A percentile compares a stretch with the other conserved stretches of the same genome.
phyloP scores from a whole-genome alignment of 2,888 invertebrate genomes.

The Phrixothrix hirtus region DNA sequence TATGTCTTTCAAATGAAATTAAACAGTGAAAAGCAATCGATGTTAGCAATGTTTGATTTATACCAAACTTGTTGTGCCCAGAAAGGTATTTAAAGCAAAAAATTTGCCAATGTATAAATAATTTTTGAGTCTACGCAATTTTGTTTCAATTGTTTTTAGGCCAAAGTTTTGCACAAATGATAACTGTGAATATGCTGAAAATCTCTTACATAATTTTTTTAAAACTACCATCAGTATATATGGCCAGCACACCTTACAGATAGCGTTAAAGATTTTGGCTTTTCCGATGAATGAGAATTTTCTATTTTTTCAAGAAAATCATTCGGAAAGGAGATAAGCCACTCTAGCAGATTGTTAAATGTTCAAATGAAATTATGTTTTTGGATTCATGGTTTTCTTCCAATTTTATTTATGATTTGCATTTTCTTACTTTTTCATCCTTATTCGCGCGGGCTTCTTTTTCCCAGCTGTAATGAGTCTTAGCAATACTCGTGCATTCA shows the following conservation, averaged over 20 bases:
- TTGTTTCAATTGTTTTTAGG: neutral
- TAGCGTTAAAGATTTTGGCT: neutral
- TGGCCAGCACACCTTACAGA: slow-evolving; percentile 3
- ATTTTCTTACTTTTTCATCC: neutral
- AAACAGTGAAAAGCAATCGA: slow-evolving; percentile 28
- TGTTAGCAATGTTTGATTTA: slow-evolving; percentile 24
- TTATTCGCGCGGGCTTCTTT: neutral
- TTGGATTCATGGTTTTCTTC: neutral
- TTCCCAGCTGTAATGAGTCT: neutral
- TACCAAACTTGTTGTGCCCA: slow-evolving; percentile 18
- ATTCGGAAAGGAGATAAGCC: neutral
- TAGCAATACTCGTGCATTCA: too few relatives aligned
- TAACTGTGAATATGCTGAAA: neutral
- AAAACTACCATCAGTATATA: slow-evolving; percentile 1
- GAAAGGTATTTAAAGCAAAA: slow-evolving; percentile 4
- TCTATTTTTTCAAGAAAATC: slow-evolving; percentile 1
- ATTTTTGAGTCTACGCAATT: neutral
- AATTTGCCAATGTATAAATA: neutral
- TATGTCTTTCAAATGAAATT: slow-evolving; percentile 18
- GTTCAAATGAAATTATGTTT: neutral
- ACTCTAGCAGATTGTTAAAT: neutral
- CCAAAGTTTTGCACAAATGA: too few relatives aligned
- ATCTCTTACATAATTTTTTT: too few relatives aligned
- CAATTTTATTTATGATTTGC: too few relatives aligned
- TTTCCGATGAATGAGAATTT: neutral